Base-by-base conservation (phyloP, 2,888 invertebrate genomes). In the Mermis nigrescens region DNA sequence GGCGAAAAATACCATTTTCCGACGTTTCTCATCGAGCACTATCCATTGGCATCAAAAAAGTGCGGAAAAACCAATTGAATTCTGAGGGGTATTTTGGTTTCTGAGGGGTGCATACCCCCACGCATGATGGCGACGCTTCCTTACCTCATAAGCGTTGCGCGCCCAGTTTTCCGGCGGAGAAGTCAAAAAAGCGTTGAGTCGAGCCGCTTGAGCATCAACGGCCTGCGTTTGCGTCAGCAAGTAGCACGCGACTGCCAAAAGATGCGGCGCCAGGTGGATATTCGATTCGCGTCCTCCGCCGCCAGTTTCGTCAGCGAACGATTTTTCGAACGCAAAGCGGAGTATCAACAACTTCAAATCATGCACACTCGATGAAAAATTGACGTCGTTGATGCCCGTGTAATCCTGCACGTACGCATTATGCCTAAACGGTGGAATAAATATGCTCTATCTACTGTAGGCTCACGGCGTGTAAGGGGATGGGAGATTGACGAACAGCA, bases 221-320 rank as follows among this genome's bases (percentile, higher is more conserved):
- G 51, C 12, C 26, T 48, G 15, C 15, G 51, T 48, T 48, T 48
- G 51, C 12, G 51, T 48, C 29, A 59, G 19, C n/a, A 62, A n/a
- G 57, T 62, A 55, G 19, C 57, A 53, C 2, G 57, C 31, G 7
- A 54, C 27, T 15, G 31, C 2, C 31, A 57, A 29, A 59, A 94
- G 79, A 72, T 92, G 92, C 7, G 94, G 94, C 63, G 92, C 82
- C 69, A 95, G 82, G 77, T 94, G 90, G 84, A 94, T 60, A 66
- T 76, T 77, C 60, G 74, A 75, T 67, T 76, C 75, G 31, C 74
- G 66, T 0, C 76, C 76, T 1, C 77, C 98, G 27, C 76, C 77
- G 24, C 94, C 92, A 1, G 91, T 89, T 76, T 95, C 94, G 73
- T 91, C 91, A 74, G 92, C 91, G 79, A 95, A 95, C 62, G 88